Base-by-base conservation (phyloP, 2,888 invertebrate genomes). In the Xestia xanthographa region DNA sequence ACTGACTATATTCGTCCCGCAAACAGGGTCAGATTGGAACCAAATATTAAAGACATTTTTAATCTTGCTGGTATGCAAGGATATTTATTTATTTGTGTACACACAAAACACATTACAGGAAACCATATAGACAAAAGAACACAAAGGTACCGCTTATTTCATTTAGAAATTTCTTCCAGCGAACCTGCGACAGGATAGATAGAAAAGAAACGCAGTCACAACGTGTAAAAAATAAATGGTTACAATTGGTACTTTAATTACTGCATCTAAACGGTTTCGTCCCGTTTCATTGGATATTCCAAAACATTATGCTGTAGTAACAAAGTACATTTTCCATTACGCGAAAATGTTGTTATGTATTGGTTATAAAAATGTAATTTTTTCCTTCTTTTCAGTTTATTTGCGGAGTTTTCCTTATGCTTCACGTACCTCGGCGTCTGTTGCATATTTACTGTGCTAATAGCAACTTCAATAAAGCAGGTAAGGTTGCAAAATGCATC, bases 371-470 rank as follows among this genome's bases (percentile, higher is more conserved):
- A 63, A 75, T 34, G 0, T 0, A 1, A 60, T 41, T 50, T 38
- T 79, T 79, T 67, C 65, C 75, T 78, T 84, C 38, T 79, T 94
- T 94, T 73, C 94, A 96, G 96, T 67, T 77, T 94, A 34, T 94
- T 96, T 86, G 98, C 98, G 0, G 98, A 98, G 86, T 94, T 97
- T 58, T 97, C 98, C 0, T 92, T 98, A 67, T 97, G 98, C 86
- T 96, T 97, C 26, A 98, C 98, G 0, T 98, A 98, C 90, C 96
- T 97, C 65, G 97, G 98, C 26, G 98, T 98, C 0, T 97, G 97
- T 78, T 98, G 98, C 87, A 98, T 98, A n/a, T 98, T 98, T 90
- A 97, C 98, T 2, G 98, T 98, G 9, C 97, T 98, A 86, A 97
- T 98, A 86, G 97, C 98, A 2, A 97, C 97, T 85, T 97, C 98